Conservation (phyloP, 2,888 invertebrate genomes). For the Eristalinus sepulchralis region DNA sequence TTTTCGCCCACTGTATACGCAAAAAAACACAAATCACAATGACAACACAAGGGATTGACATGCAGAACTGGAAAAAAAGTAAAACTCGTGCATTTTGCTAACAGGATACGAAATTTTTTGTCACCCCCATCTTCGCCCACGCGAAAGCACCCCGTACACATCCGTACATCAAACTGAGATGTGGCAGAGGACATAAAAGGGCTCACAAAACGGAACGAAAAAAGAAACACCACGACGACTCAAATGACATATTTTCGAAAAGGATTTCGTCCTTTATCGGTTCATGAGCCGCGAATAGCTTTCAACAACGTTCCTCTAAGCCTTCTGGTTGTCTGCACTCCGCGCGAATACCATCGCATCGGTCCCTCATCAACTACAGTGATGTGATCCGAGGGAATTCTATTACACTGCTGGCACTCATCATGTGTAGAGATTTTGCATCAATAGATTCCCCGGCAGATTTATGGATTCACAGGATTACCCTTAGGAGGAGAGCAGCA, state of each 20-base stretch:
- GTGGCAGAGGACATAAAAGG: not conserved
- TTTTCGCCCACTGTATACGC: no score
- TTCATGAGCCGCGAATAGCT: not conserved
- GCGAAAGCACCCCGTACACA: not conserved
- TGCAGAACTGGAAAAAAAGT: no score
- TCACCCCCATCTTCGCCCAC: not conserved
- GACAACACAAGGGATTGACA: no score
- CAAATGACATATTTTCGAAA: not conserved
- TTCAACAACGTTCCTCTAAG: not conserved
- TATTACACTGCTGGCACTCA: not conserved
- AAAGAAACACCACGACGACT: not conserved
- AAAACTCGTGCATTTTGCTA: no score
- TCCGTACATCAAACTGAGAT: not conserved
- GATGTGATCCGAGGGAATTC: not conserved
- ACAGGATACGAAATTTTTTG: not conserved
- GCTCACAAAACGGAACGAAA: not conserved
- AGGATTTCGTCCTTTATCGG: not conserved
- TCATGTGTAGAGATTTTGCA: conserved; percentile 39
- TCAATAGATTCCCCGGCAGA: conserved; percentile 35
- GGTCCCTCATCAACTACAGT: not conserved
- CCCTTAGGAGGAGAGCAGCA: conserved; percentile 4
- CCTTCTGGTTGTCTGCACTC: not conserved
- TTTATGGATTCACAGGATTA: conserved; percentile 53
- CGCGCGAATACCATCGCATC: not conserved
- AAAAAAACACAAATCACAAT: no score